Percentiles rank a stretch among this genome's conserved stretches.
Conservation (phyloP, 1,140 invertebrate genomes). For the Pogonomyrmex barbatus region DNA sequence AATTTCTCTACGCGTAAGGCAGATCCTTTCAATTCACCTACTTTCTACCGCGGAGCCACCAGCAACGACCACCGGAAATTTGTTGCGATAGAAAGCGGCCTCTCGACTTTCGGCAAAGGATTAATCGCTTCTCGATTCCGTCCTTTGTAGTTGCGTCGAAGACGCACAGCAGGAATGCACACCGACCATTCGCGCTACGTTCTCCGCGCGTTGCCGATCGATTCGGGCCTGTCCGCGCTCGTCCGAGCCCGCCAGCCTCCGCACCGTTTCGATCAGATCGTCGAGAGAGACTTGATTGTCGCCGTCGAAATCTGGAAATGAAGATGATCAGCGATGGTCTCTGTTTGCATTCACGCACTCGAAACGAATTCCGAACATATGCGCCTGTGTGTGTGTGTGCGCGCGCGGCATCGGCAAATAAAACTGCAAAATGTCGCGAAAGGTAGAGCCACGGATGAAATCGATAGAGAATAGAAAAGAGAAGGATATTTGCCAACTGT, state of each 20-base stretch:
- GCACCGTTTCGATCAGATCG: slow-evolving; percentile 87
- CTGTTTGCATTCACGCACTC: slow-evolving; percentile 9
- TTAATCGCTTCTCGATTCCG: slow-evolving; percentile 7
- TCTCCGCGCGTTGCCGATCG: slow-evolving; percentile 65
- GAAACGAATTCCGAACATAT: background rate
- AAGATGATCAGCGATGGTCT: slow-evolving; percentile 58
- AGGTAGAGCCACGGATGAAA: background rate
- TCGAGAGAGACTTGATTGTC: slow-evolving; percentile 87
- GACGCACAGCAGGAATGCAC: slow-evolving; percentile 27
- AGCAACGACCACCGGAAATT: slow-evolving; percentile 63
- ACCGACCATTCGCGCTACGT: slow-evolving; percentile 75
- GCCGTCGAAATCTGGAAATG: slow-evolving; percentile 87
- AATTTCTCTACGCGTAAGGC: slow-evolving; percentile 28
- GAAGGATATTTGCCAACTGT: background rate
- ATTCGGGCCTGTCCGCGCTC: slow-evolving; percentile 57
- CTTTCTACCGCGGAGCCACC: slow-evolving; percentile 43
- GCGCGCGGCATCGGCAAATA: background rate
- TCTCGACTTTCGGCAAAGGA: slow-evolving; percentile 44
- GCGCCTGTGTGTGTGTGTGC: no score
- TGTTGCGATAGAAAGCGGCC: slow-evolving; percentile 55
- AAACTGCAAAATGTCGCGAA: background rate
- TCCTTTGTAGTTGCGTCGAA: slow-evolving; percentile 2
- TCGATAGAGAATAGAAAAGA: background rate
- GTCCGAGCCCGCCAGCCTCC: slow-evolving; percentile 82
- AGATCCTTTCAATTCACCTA: slow-evolving; percentile 65